Conservation (phyloP, 1,140 invertebrate species). For the Ectropis grisescens region DNA sequence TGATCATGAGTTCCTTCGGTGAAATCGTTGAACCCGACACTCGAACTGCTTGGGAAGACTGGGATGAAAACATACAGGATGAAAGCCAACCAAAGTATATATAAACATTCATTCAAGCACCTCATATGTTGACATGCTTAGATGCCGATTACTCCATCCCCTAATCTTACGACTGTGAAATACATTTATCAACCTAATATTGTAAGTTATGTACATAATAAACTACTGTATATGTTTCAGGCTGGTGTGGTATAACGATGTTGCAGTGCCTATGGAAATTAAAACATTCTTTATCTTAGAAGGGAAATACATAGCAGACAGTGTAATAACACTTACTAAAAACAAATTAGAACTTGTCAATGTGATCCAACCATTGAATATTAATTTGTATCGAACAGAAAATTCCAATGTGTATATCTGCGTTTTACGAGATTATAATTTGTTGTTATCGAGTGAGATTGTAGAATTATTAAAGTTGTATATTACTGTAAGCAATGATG, state of each 20-base stretch:
- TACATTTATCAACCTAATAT: too few species aligned
- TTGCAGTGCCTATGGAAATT: conserved; percentile 22
- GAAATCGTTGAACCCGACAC: conserved; percentile 49
- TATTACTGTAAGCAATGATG: conserved; percentile 24
- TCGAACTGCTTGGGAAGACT: conserved; percentile 49
- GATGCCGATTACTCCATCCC: too few species aligned
- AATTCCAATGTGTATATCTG: conserved; percentile 30
- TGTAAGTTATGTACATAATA: too few species aligned
- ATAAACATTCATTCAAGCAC: background rate
- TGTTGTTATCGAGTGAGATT: conserved; percentile 40
- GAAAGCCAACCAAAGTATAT: conserved; percentile 20
- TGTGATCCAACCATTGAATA: conserved; percentile 26
- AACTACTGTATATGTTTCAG: too few species aligned
- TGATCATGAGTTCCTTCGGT: conserved; percentile 41
- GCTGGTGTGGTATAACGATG: too few species aligned
- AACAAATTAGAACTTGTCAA: conserved; percentile 27
- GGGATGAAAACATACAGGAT: conserved; percentile 34
- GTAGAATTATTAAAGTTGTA: conserved; percentile 34
- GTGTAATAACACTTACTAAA: conserved; percentile 20
- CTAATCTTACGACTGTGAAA: too few species aligned
- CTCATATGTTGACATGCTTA: too few species aligned
- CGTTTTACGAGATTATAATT: conserved; percentile 36
- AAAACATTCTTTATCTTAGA: conserved; percentile 39
- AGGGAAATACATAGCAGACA: conserved; percentile 39
- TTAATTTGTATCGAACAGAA: conserved; percentile 32